Evolutionary conservation across 2,888 invertebrate species (phyloP), one percentile per base, ranked within the genome.

Genomic region (Augiades crinisus): DNA sequence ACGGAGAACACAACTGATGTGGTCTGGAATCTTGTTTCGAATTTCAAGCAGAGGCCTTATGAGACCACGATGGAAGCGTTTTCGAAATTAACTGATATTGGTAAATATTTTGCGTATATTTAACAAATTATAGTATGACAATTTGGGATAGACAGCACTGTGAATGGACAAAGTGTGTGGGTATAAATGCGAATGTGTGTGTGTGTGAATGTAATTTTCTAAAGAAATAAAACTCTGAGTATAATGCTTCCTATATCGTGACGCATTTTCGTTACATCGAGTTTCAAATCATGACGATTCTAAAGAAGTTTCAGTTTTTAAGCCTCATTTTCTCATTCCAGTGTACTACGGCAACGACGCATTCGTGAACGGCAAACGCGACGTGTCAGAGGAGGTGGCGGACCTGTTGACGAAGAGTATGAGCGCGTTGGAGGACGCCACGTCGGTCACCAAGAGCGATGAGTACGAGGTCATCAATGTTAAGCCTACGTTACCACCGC

Each of bases 1-100:
- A 92, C 92, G 12, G 95, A 95, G 64, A 92, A 92, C 45, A 91
- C 92, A 0, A 91, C 92, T 0, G 92, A 93, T 67, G 92, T 92
- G 22, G 92, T 94, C 0, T 94, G 94, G 94, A 88, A 80, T 66
- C 66, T 90, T 36, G 85, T 90, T 41, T 81, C 82, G 0, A 90
- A 90, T 64, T 83, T 89, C 45, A 86, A 82, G 31, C 81, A 89
- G 66, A 74, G 95, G 68, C 97, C 98, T 0, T 95, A 95, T 70
- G 95, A 95, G 69, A 94, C 96, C 0, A 95, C 97, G 0, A 77
- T 96, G 88, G 95, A 95, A 67, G 95, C 96, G 0, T 96, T 98
- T 79, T 94, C 96, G 16, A 97, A 96, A 82, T 91, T 98, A 16
- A 94, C 96, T 7, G 95, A 95, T 80, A 94, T 94, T 70, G 88